phyloP scores from a whole-genome alignment of 2,888 invertebrate species.

The Cosmia trapezina region DNA sequence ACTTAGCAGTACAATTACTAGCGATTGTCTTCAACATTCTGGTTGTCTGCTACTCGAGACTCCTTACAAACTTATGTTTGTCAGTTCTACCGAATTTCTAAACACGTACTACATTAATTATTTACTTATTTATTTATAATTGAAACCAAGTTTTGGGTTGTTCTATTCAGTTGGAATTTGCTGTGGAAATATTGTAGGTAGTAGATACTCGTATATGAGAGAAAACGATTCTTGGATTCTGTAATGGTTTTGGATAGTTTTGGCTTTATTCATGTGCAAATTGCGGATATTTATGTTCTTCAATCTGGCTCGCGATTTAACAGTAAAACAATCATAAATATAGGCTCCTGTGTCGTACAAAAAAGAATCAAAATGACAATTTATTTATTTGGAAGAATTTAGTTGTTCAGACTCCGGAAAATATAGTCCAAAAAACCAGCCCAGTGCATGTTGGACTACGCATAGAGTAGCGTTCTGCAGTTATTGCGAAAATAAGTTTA shows the following conservation, averaged over 20 bases:
- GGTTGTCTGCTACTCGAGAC: conserved; percentile 19
- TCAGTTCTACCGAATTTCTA: conserved; percentile 16
- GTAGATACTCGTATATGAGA: no score
- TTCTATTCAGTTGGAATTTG: conserved; percentile 9
- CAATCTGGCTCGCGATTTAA: background rate
- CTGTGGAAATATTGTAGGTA: conserved; percentile 10
- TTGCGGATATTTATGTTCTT: background rate
- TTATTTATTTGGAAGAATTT: no score
- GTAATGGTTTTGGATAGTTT: background rate
- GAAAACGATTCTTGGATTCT: background rate
- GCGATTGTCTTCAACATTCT: conserved; percentile 57
- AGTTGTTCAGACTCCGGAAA: background rate
- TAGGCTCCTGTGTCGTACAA: background rate
- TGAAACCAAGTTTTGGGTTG: conserved; percentile 18
- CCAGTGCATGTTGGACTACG: background rate
- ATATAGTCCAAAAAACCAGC: background rate
- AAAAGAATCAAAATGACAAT: no score
- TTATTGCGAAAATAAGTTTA: background rate
- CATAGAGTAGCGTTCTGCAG: background rate
- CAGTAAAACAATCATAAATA: background rate
- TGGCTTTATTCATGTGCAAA: background rate
- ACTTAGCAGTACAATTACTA: conserved; percentile 60
- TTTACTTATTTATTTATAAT: conserved; percentile 42
- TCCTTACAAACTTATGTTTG: conserved; percentile 36
- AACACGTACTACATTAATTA: conserved; percentile 15